A percentile compares a stretch with the other conserved stretches of the same genome.
phyloP scores from a whole-genome alignment of 2,797 vertebrate species.

The Cyprinella venusta region DNA sequence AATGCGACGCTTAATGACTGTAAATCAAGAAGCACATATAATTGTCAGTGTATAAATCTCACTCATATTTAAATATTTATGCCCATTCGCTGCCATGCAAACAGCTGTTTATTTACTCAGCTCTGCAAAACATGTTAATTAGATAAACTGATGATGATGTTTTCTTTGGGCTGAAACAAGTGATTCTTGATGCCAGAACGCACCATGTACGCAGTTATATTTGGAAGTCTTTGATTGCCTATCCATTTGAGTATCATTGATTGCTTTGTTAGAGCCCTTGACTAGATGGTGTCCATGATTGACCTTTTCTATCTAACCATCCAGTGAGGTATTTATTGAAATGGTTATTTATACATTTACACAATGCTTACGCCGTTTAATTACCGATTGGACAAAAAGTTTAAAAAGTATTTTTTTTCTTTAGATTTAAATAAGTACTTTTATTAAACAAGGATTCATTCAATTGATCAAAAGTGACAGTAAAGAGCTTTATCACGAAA shows the following conservation, averaged over 20 bases:
- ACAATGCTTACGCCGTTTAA: background rate
- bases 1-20: background rate
- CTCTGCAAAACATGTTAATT: constrained; percentile 33
- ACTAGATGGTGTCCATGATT: background rate
- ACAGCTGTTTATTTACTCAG: constrained; percentile 33
- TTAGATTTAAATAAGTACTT: too few species aligned
- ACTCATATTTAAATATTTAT: constrained; percentile 1
- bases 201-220: background rate
- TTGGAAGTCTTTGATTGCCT: background rate
- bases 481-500: background rate
- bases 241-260: background rate
- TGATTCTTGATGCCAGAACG: constrained; percentile 5
- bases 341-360: background rate
- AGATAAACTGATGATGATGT: constrained; percentile 29
- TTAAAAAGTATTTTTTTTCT: too few species aligned
- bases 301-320: constrained; percentile 11
- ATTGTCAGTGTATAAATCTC: background rate
- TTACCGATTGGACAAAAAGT: background rate
- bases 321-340: background rate
- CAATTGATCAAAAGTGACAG: background rate
- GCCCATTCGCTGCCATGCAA: constrained; percentile 1
- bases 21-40: constrained; percentile 16
- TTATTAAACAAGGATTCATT: background rate
- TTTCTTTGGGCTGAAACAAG: constrained; percentile 22
- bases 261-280: background rate